Evolutionary conservation across 2,113 vertebrate genomes (phyloP).

Genomic region (Tonatia bakeri): DNA sequence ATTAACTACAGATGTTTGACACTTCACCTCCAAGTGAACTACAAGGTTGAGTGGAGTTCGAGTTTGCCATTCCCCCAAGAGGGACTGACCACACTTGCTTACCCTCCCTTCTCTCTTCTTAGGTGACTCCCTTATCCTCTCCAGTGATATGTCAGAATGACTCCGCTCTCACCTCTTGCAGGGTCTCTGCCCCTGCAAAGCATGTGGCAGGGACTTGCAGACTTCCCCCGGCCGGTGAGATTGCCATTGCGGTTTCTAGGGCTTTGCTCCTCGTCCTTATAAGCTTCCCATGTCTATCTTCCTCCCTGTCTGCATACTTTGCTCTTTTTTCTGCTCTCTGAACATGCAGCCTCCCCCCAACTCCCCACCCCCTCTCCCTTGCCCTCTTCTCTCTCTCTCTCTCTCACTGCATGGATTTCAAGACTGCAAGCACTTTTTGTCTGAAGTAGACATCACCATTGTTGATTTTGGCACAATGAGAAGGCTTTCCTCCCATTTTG

Average conservation of each 20-base stretch:
- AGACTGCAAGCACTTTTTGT: neutral
- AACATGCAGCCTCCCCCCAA: neutral
- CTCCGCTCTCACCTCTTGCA: neutral
- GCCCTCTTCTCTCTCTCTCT: neutral
- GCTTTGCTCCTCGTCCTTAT: neutral
- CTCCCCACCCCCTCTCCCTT: neutral
- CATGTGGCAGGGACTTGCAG: neutral
- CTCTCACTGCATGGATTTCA: neutral
- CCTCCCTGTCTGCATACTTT: neutral
- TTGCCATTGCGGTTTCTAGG: neutral
- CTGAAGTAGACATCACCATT: neutral
- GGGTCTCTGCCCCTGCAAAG: neutral
- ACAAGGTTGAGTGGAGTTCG: constrained; percentile 2
- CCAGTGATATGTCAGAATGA: neutral
- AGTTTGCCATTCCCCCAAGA: neutral
- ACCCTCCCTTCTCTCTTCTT: neutral
- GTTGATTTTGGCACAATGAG: neutral
- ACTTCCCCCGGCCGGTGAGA: neutral
- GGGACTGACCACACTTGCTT: neutral
- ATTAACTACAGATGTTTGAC: constrained; percentile 52
- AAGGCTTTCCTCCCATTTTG: neutral
- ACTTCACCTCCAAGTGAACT: constrained; percentile 50
- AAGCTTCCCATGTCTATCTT: too few species aligned
- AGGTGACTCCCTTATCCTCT: neutral
- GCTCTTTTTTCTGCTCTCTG: neutral